These are phyloP conservation scores for Grallaria varia DNA, from an alignment of 2,113 vertebrate genomes.

Conservation along the genomic window DNA sequence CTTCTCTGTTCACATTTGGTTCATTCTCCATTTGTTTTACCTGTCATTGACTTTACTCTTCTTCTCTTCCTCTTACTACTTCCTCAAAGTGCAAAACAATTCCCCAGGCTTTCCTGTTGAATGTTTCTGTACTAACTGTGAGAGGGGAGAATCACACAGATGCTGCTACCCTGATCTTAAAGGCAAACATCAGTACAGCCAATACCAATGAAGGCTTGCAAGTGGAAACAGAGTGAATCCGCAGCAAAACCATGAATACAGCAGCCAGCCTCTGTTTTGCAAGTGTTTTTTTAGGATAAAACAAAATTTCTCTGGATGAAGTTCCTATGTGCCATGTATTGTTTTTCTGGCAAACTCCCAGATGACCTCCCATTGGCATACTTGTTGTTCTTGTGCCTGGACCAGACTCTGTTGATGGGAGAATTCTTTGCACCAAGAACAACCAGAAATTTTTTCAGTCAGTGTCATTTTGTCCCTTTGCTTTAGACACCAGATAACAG, in stretches of 20 bases:
- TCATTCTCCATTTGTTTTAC: neutral
- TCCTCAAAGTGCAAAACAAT: neutral
- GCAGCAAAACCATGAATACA: neutral
- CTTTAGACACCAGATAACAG: neutral
- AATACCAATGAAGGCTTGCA: neutral
- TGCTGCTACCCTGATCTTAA: neutral
- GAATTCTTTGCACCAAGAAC: neutral
- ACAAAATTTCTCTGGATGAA: neutral
- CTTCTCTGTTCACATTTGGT: neutral
- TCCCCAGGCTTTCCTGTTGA: neutral
- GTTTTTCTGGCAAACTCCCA: neutral
- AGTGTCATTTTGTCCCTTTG: neutral
- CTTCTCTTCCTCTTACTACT: neutral
- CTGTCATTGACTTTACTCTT: neutral
- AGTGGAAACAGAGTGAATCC: neutral
- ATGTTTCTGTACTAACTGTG: neutral
- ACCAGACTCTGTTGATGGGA: neutral
- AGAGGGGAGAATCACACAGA: accelerated
- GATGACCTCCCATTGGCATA: neutral
- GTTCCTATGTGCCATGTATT: neutral
- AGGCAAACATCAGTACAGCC: neutral
- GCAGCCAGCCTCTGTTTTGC: neutral
- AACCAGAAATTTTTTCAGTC: neutral
- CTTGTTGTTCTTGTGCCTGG: neutral
- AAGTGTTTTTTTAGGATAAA: neutral